Percentiles rank a stretch among this genome's conserved stretches.
Evolutionary conservation across 1,140 invertebrate species (phyloP).

Genomic region (Andricus grossulariae): DNA sequence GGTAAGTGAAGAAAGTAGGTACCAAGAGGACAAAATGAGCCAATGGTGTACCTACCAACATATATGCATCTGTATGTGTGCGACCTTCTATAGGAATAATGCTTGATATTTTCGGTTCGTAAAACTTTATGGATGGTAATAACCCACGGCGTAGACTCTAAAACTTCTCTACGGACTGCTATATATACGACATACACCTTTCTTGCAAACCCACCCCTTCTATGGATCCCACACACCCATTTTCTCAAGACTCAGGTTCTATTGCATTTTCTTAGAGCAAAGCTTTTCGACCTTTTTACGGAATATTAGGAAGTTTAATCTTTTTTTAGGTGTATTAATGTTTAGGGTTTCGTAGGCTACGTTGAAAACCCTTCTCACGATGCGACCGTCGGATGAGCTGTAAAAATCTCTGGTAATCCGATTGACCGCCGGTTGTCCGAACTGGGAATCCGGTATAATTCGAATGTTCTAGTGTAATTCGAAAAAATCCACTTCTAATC

Average conservation of each 20-base stretch:
- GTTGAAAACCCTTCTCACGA: no score
- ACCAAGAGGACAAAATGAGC: no score
- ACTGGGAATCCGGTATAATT: no score
- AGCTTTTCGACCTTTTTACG: background rate
- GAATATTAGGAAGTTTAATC: no score
- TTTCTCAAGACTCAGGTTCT: background rate
- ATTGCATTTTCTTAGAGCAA: background rate
- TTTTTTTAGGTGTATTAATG: background rate
- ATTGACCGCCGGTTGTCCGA: no score
- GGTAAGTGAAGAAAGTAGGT: no score
- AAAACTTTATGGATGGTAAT: slow-evolving; percentile 57
- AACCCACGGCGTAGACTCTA: slow-evolving; percentile 45
- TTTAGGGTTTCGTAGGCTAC: no score
- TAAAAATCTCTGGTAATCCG: no score
- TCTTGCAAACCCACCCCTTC: background rate
- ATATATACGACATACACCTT: slow-evolving; percentile 21
- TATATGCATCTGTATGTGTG: background rate
- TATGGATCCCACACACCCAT: background rate
- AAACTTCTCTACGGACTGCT: slow-evolving; percentile 33
- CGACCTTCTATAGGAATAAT: slow-evolving; percentile 22
- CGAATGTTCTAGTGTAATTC: no score
- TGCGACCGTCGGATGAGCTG: no score
- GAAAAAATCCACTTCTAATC: no score
- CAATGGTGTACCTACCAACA: background rate
- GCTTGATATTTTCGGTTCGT: slow-evolving; percentile 59